Evolutionary conservation across 2,797 vertebrate genomes (phyloP).

Genomic region (Notolabrus celidotus): DNA sequence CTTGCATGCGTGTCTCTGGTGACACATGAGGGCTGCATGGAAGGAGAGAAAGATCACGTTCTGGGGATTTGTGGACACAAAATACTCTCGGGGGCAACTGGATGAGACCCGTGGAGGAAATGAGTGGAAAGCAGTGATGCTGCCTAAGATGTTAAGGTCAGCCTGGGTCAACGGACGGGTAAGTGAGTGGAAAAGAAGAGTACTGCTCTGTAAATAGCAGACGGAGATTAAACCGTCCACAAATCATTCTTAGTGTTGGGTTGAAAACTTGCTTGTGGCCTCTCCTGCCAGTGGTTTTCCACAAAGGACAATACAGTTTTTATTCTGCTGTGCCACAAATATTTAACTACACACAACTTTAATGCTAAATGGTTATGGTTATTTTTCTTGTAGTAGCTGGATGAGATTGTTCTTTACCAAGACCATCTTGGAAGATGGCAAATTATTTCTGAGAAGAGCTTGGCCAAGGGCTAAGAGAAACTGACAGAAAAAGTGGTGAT

Average conservation of each 20-base stretch:
- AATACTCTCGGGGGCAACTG: conserved; percentile 47
- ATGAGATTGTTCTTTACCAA: conserved; percentile 13
- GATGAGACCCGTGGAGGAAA: conserved; percentile 57
- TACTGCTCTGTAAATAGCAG: conserved; percentile 43
- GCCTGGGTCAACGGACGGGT: conserved; percentile 53
- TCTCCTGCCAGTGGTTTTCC: conserved; percentile 40
- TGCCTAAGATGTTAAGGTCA: conserved; percentile 50
- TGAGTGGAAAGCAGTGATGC: conserved; percentile 62
- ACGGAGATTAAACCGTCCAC: conserved; percentile 43
- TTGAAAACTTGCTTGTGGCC: conserved; percentile 23
- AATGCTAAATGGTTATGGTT: background rate
- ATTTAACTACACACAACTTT: conserved; percentile 13
- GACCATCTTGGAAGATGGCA: conserved; percentile 5
- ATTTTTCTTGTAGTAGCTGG: conserved; percentile 6
- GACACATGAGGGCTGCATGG: conserved; percentile 55
- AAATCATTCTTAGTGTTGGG: conserved; percentile 47
- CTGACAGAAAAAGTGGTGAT: background rate
- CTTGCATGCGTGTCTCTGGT: conserved; percentile 52
- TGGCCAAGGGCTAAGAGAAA: background rate
- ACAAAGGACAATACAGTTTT: conserved; percentile 37
- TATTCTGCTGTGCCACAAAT: conserved; percentile 33
- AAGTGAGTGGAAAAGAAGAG: conserved; percentile 66
- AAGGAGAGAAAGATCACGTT: conserved; percentile 29
- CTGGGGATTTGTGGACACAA: conserved; percentile 60
- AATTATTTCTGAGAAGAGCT: background rate